Base-by-base conservation (phyloP, 2,113 vertebrate species). In the Calyptommatus sinebrachiatus region DNA sequence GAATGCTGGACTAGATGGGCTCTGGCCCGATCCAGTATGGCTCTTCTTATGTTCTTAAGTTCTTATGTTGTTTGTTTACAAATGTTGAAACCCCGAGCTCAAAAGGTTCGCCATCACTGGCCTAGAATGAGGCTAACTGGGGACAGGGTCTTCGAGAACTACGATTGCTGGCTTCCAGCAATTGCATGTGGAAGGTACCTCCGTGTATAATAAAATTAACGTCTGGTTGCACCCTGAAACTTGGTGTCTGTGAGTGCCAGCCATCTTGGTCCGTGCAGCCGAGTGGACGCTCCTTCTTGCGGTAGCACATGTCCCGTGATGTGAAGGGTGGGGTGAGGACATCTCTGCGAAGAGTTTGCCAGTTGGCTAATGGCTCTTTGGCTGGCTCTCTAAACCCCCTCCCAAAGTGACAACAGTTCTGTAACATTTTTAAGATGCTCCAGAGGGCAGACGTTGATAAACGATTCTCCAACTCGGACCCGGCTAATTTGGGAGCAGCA, bases 401-500 rank as follows among this genome's bases (percentile, higher is more conserved):
- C 0, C 6, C 16, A 74, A 71, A 31, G 62, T 84, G 88, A 82
- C 85, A 87, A 76, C 60, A 71, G 75, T 80, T 81, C 84, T 80
- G 87, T 69, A 80, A 85, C 67, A 87, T 82, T 80, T 85, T 83
- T 86, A 1, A 80, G 73, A 90, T 87, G 83, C 82, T 89, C 71
- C 68, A 80, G 77, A 82, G 85, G 79, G 80, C 77, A 85, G n/a
- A 86, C 67, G 29, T 28, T 83, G 88, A 87, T 87, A 88, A 0
- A 9, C 35, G 82, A 88, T 83, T 85, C 77, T 73, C 22, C n/a
- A n/a, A 5, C 28, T 88, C 69, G 66, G 26, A 41, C 76, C 53
- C 75, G 84, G 79, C 85, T 88, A 88, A 88, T 87, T 88, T 88
- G 85, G 89, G 77, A 85, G 77, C 63, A 50, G 61, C 78, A 80